Base-by-base conservation (phyloP, 2,888 invertebrate genomes). In the Drosophila falleni region DNA sequence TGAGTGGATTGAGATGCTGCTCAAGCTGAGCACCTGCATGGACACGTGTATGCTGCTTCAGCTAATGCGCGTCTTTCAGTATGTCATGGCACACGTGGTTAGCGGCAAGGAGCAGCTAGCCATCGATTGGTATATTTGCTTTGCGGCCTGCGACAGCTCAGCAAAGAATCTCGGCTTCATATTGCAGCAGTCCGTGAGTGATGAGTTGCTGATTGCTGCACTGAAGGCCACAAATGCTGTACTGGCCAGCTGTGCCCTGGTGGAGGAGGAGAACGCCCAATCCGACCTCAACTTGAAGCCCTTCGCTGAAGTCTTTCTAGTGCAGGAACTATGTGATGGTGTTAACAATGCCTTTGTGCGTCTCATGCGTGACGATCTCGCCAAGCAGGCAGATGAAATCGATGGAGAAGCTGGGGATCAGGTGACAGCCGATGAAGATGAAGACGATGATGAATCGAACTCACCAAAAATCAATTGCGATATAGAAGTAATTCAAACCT, bases 1-100 rank as follows among this genome's bases (percentile, higher is more conserved):
- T 13, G 93, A 94, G 31, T 93, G 96, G 31, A 91, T 96, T 71
- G 92, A 93, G 50, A 92, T 94, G 55, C 91, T 96, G 53, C 91
- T 96, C 10, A 93, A 94, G 71, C 93, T 94, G 80, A 92, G 95
- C 55, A 93, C 94, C 46, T 94, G 94, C 54, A 94, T 95, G 67
- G 97, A 98, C 91, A 94, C 95, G 19, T 94, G 95, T 50, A 95
- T 96, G 23, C 93, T 97, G 4, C 94, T 96, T 41, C 96, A 97
- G 93, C 91, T 97, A 55, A 94, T 97, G 90, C 94, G 96, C 31
- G 93, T 97, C 39, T 93, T 96, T 44, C 84, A 87, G 58, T 94
- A 94, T 70, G 93, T 76, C 1, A 87, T 94, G n/a, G 91, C 92
- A 0, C 93, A 95, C 94, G 93, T 81, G 90, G 93, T 64, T 90